Evolutionary conservation across 2,888 invertebrate genomes (phyloP).

Genomic region (Eremobia ochroleuca): DNA sequence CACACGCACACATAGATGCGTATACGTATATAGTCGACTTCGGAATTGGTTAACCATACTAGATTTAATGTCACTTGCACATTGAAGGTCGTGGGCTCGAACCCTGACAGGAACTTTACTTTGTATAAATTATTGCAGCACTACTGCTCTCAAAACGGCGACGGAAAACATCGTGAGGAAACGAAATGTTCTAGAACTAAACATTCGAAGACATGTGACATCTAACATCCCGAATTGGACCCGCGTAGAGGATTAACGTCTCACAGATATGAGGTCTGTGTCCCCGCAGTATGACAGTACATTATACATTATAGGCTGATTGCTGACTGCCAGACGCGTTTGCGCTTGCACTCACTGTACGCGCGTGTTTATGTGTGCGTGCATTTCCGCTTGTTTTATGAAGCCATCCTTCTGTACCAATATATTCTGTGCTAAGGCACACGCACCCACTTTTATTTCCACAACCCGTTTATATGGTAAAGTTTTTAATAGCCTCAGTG

Average conservation of each 20-base stretch:
- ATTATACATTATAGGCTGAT: not conserved
- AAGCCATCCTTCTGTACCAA: not conserved
- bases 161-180: not conserved
- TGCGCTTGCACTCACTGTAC: not conserved
- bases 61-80: not conserved
- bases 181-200: not conserved
- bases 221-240: not conserved
- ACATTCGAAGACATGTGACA: not conserved
- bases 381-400: not conserved
- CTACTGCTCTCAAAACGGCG: too few relatives aligned
- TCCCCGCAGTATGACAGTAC: not conserved
- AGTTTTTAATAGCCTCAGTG: too few relatives aligned
- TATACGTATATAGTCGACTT: not conserved
- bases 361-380: not conserved
- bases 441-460: slow-evolving; percentile 51
- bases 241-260: not conserved
- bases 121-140: not conserved
- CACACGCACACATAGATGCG: not conserved
- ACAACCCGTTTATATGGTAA: slow-evolving; percentile 68
- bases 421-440: slow-evolving; percentile 5
- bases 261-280: not conserved
- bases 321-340: not conserved
- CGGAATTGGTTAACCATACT: not conserved
- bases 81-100: not conserved
- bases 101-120: not conserved